Conservation (phyloP, 2,797 vertebrate species). For the Mastacembelus armatus region DNA sequence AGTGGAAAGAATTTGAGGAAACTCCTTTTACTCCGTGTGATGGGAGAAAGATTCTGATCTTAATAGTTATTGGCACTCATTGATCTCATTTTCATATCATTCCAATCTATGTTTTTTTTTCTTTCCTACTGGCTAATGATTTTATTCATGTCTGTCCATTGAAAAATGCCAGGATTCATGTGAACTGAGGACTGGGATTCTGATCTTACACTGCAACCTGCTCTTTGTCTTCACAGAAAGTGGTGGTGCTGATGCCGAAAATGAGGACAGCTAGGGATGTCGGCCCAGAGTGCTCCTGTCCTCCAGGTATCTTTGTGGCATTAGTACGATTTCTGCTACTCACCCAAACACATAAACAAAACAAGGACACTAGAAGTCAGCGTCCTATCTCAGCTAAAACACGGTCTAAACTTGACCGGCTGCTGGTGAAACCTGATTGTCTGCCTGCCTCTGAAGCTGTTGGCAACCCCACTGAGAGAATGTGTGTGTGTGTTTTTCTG, state of each 20-base stretch:
- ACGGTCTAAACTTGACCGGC: conserved; percentile 10
- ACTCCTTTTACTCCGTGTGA: conserved; percentile 20
- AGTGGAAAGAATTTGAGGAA: conserved; percentile 35
- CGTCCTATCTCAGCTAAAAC: not conserved
- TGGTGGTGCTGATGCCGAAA: conserved; percentile 85
- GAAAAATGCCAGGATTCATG: too few relatives aligned
- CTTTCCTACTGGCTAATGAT: not conserved
- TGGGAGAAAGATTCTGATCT: conserved; percentile 11
- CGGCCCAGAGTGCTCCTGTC: conserved; percentile 89
- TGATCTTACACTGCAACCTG: not conserved
- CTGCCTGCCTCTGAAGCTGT: conserved; percentile 15
- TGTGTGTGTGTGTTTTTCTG: conserved; percentile 7
- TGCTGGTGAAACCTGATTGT: conserved; percentile 21
- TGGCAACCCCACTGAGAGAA: conserved; percentile 11
- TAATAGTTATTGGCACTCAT: conserved; percentile 18
- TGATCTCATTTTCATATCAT: conserved; percentile 12
- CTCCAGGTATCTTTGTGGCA: conserved; percentile 85
- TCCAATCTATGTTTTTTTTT: not conserved
- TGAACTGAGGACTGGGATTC: not conserved
- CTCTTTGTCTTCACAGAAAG: conserved; percentile 81
- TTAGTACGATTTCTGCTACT: not conserved
- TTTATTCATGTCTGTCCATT: not conserved
- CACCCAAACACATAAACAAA: conserved; percentile 2
- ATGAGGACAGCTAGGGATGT: conserved; percentile 86
- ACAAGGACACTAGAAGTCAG: conserved; percentile 8